A percentile compares a stretch with the other conserved stretches of the same genome.
Evolutionary conservation across 1,140 invertebrate genomes (phyloP).

Genomic region (Euwallacea fornicatus): DNA sequence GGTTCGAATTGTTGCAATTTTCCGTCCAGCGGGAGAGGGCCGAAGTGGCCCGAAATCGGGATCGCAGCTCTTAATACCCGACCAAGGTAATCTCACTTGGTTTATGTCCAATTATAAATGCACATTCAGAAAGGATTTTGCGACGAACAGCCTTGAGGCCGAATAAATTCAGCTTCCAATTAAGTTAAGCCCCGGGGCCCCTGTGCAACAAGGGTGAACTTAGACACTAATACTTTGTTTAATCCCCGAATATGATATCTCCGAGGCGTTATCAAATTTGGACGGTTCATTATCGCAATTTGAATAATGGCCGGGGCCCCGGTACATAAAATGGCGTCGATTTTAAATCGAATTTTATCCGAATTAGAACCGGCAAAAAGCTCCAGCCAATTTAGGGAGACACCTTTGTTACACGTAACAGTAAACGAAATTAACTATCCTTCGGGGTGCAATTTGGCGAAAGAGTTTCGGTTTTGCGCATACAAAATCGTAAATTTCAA

Average conservation of each 20-base stretch:
- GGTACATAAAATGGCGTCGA: background rate
- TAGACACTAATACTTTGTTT: conserved; percentile 48
- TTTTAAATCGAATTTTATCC: conserved; percentile 6
- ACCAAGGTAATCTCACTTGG: conserved; percentile 32
- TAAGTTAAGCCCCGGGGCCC: conserved; percentile 44
- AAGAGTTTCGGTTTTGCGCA: conserved; percentile 35
- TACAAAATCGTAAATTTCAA: conserved; percentile 39
- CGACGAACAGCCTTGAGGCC: conserved; percentile 40
- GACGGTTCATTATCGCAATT: conserved; percentile 52
- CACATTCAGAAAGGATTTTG: conserved; percentile 38
- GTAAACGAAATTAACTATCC: conserved; percentile 24
- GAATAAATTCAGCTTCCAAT: conserved; percentile 47
- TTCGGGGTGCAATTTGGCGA: conserved; percentile 30
- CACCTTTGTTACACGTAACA: conserved; percentile 8
- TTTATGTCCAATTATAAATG: conserved; percentile 39
- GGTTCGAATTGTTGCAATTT: too few relatives aligned
- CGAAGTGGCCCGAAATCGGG: background rate
- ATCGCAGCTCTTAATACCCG: conserved; percentile 4
- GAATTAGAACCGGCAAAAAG: background rate
- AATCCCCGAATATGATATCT: conserved; percentile 51
- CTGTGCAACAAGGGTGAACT: conserved; percentile 46
- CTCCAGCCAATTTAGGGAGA: conserved; percentile 6
- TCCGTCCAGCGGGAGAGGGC: too few relatives aligned
- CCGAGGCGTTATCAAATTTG: conserved; percentile 49
- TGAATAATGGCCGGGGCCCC: conserved; percentile 45